Evolutionary conservation across 1,140 invertebrate species (phyloP), one percentile per base, ranked within the genome.

Genomic region (Acyrthosiphon pisum): DNA sequence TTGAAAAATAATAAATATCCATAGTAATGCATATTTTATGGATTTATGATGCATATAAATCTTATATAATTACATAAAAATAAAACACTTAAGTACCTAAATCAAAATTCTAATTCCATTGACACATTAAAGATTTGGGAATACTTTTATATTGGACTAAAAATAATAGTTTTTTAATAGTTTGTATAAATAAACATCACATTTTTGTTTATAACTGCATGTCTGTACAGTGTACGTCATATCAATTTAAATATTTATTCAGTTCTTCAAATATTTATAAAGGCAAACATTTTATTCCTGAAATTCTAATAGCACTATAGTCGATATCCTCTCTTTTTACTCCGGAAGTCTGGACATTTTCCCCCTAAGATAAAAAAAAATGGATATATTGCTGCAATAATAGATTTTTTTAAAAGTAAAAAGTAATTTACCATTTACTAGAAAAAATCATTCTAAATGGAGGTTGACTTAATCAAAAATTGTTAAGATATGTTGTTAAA

Each of bases 91-190:
- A 76, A 68, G 26, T 68, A 53, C 20, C 50, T 53, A 30, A 30
- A 76, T n/a, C 14, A 4, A n/a, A 76, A n/a, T 76, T 76, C n/a
- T 1, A 76, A 76, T 76, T n/a, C 4, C n/a, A 18, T 76, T 76
- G 30, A n/a, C 60, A 76, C n/a, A 76, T 76, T 68, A 68, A 2
- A 76, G 30, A 76, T n/a, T 76, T 76, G 1, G 8, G 14, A n/a
- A 35, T 76, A 76, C 2, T n/a, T 68, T 76, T n/a, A 76, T 76
- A 35, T 18, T 76, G 14, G 14, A n/a, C 30, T 76, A 76, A 76
- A 68, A 76, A 76, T 76, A 76, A 76, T 76, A 76, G 60, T 76
- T 76, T 76, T 68, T 76, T 76, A 76, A 76, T 76, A 76, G n/a
- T 76, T 76, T 76, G 14, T n/a, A 76, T 35, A 76, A 68, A 76